Percentiles rank a stretch among this genome's conserved stretches.
Evolutionary conservation across 1,140 invertebrate genomes (phyloP).

Genomic region (Wasmannia auropunctata): DNA sequence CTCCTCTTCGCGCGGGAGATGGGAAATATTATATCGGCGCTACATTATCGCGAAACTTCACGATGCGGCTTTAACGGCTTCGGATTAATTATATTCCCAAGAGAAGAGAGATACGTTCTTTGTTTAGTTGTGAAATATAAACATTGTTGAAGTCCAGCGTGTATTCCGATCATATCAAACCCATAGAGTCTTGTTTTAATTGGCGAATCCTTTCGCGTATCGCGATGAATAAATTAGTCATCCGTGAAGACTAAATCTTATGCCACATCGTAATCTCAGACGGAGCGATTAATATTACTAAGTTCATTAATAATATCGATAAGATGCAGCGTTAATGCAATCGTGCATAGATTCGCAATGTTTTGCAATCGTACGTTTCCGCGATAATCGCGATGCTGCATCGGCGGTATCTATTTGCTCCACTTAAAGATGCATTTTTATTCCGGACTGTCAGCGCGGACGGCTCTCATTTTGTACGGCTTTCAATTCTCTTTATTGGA

Average conservation of each 20-base stretch:
- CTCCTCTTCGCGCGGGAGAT: slow-evolving; percentile 13
- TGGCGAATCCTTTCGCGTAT: background rate
- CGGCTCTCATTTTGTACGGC: slow-evolving; percentile 10
- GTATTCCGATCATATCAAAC: background rate
- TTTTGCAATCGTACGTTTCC: slow-evolving; percentile 18
- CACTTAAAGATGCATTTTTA: slow-evolving; percentile 49
- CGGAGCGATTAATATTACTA: slow-evolving; percentile 18
- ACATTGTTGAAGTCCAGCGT: background rate
- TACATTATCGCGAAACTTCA: background rate
- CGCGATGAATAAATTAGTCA: slow-evolving; percentile 22
- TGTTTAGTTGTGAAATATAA: background rate
- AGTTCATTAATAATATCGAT: slow-evolving; percentile 42
- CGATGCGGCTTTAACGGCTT: background rate
- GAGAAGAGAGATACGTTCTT: background rate
- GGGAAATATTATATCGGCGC: slow-evolving; percentile 36
- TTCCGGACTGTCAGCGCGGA: background rate
- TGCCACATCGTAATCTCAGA: background rate
- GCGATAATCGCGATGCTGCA: slow-evolving; percentile 8
- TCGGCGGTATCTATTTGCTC: slow-evolving; percentile 26
- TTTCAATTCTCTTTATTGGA: slow-evolving; percentile 41
- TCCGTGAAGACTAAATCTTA: slow-evolving; percentile 20
- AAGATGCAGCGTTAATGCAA: background rate
- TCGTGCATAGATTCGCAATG: background rate
- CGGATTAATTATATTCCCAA: background rate
- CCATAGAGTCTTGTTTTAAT: background rate